Conservation (phyloP, 2,797 vertebrate species). For the Eulemur coronatus region DNA sequence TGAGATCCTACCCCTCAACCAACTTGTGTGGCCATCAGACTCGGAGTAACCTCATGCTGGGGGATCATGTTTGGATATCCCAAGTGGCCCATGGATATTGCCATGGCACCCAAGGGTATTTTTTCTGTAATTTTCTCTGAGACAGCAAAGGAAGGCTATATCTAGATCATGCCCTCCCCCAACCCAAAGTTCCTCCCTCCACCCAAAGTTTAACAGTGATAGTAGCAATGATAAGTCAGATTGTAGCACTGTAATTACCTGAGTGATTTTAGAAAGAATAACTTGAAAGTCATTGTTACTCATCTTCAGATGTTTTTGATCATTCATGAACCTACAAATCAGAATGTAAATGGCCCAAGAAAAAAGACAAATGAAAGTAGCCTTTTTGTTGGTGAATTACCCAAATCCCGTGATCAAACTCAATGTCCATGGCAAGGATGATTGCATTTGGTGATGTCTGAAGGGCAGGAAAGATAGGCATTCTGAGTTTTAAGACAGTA, state of each 20-base stretch:
- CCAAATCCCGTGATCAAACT: neutral
- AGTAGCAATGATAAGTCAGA: neutral
- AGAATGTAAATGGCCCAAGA: neutral
- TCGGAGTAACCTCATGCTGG: neutral
- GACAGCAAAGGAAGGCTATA: neutral
- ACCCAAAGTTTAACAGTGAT: neutral
- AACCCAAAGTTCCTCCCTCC: neutral
- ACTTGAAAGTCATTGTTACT: neutral
- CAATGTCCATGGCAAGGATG: neutral
- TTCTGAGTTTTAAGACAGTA: neutral
- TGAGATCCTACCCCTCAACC: neutral
- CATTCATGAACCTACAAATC: slow-evolving; percentile 26
- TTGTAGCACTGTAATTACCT: neutral
- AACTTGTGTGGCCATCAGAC: too few relatives aligned
- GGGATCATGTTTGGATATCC: neutral
- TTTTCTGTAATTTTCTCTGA: neutral
- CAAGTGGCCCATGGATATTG: neutral
- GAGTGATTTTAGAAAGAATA: neutral
- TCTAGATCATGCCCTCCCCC: neutral
- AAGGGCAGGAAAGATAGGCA: neutral
- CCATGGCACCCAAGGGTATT: neutral
- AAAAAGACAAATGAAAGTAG: neutral
- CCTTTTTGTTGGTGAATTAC: neutral
- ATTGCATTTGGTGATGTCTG: neutral
- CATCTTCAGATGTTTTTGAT: neutral